These are phyloP conservation scores for Cephus runcator DNA, from an alignment of 2,888 invertebrate species.

Conservation along the genomic window DNA sequence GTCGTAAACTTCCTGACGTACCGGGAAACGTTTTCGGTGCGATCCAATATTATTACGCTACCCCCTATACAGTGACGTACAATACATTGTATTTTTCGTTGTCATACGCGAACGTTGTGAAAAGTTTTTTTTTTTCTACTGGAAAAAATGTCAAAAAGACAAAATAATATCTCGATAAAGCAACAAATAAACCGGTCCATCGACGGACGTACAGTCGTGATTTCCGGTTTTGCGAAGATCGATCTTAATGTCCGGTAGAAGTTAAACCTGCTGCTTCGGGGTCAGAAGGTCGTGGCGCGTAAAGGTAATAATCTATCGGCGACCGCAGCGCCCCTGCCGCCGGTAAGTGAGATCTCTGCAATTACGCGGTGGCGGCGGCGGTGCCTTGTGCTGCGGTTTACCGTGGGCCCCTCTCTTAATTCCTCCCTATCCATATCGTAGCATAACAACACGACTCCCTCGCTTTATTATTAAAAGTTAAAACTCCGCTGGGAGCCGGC, in stretches of 20 bases:
- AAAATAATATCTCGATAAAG: slow-evolving; percentile 31
- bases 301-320: slow-evolving; percentile 54
- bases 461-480: slow-evolving; percentile 63
- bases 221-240: background rate
- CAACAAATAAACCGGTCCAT: slow-evolving; percentile 36
- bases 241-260: background rate
- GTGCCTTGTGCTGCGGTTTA: slow-evolving; percentile 57
- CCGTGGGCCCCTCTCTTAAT: slow-evolving; percentile 17
- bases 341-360: slow-evolving; percentile 46
- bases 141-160: background rate
- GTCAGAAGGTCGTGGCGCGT: slow-evolving; percentile 41
- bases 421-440: slow-evolving; percentile 41
- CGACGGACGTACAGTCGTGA: slow-evolving; percentile 28
- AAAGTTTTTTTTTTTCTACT: background rate
- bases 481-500: slow-evolving; percentile 52
- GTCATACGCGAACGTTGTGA: background rate
- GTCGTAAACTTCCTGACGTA: slow-evolving; percentile 41
- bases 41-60: slow-evolving; percentile 43
- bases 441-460: slow-evolving; percentile 58
- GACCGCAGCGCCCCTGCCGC: slow-evolving; percentile 16
- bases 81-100: slow-evolving; percentile 30
- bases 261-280: slow-evolving; percentile 4
- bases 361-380: slow-evolving; percentile 61
- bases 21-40: slow-evolving; percentile 10
- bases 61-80: slow-evolving; percentile 4